Evolutionary conservation across 1,140 invertebrate genomes (phyloP).

Genomic region (Pseudomyrmex flavicornis): DNA sequence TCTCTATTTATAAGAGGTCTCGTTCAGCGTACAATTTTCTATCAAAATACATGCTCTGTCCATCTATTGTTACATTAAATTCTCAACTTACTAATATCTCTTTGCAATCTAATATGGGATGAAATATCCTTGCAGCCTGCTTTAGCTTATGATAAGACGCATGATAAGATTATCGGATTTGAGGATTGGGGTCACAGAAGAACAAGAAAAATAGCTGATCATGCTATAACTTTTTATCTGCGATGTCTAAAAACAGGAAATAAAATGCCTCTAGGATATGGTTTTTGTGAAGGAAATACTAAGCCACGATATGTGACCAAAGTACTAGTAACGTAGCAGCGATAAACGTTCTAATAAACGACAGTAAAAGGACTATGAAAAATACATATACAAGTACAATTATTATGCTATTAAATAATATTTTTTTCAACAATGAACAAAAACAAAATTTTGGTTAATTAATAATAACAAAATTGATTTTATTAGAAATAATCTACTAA

Average conservation of each 20-base stretch:
- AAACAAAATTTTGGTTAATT: background rate
- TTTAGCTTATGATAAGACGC: background rate
- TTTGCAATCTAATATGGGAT: background rate
- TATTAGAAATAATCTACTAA: background rate
- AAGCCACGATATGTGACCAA: background rate
- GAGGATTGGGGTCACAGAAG: background rate
- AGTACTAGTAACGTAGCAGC: background rate
- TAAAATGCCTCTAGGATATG: background rate
- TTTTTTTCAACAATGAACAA: background rate
- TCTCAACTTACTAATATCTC: background rate
- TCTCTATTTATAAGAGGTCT: background rate
- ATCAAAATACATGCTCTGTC: background rate
- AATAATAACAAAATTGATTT: background rate
- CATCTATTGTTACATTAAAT: background rate
- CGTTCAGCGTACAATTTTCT: background rate
- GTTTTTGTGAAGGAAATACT: background rate
- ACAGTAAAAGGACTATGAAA: background rate
- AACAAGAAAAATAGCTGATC: slow-evolving; percentile 3
- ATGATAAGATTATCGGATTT: background rate
- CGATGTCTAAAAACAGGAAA: background rate
- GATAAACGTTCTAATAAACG: background rate
- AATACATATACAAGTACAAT: too few relatives aligned
- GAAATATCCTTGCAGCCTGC: background rate
- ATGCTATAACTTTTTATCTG: background rate
- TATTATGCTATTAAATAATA: too few relatives aligned